Conservation (phyloP, 1,140 invertebrate genomes). For the Pemphigus obesinymphae region DNA sequence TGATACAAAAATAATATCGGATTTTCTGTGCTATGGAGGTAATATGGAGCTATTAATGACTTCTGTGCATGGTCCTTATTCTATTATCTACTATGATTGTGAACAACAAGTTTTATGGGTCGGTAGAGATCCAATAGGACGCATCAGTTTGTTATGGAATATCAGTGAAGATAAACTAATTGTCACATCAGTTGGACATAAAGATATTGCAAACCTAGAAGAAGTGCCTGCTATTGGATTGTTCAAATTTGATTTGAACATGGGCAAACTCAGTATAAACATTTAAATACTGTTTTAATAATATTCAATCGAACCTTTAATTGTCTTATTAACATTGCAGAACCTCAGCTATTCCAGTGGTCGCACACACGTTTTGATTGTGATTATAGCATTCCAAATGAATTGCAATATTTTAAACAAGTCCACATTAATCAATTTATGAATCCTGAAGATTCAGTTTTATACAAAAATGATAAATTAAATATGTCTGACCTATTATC, state of each 20-base stretch:
- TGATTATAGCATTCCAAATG: not conserved
- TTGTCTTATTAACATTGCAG: conserved; percentile 28
- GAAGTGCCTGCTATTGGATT: conserved; percentile 73
- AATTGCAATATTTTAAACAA: conserved; percentile 24
- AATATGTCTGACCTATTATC: conserved; percentile 3
- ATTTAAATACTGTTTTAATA: not conserved
- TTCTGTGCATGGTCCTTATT: conserved; percentile 73
- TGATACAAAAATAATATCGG: conserved; percentile 22
- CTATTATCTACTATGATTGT: conserved; percentile 71
- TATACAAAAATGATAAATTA: conserved; percentile 4
- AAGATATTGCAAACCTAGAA: conserved; percentile 55
- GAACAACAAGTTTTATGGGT: conserved; percentile 64
- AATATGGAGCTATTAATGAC: conserved; percentile 48
- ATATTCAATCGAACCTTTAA: not conserved
- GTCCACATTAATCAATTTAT: not conserved
- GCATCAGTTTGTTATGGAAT: conserved; percentile 72
- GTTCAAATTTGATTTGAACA: conserved; percentile 59
- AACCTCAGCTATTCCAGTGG: conserved; percentile 42
- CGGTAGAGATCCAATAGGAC: conserved; percentile 77
- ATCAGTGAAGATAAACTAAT: conserved; percentile 51
- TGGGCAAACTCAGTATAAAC: conserved; percentile 43
- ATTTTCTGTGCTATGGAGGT: conserved; percentile 10
- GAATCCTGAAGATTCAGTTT: not conserved
- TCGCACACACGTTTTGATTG: conserved; percentile 17
- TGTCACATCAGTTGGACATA: conserved; percentile 60